Percentiles rank a stretch among this genome's conserved stretches.
These are phyloP conservation scores for Rhadinocentrus ornatus DNA, from an alignment of 2,797 vertebrate species.

Conservation along the genomic window DNA sequence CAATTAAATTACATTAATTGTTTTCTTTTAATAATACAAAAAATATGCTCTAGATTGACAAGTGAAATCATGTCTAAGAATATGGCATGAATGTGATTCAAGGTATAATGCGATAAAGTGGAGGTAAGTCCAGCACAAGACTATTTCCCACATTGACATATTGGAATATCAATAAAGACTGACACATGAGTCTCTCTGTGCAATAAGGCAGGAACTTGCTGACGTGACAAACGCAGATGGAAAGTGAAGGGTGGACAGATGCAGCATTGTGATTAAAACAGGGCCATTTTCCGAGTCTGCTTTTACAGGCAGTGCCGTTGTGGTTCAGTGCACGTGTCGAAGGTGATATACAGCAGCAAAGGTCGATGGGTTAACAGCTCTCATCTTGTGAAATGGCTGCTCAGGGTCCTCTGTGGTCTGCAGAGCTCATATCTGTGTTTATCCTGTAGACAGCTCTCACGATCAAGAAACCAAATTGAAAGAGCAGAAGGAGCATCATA, in stretches of 20 bases:
- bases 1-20: not conserved
- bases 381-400: constrained; percentile 44
- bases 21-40: not conserved
- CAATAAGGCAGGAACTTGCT: constrained; percentile 30
- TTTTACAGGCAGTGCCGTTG: constrained; percentile 20
- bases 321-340: constrained; percentile 23
- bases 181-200: accelerated
- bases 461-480: constrained; percentile 18
- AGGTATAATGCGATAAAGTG: not conserved
- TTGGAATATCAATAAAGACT: constrained; percentile 7
- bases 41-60: not conserved
- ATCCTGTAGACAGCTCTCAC: constrained; percentile 21
- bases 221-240: constrained; percentile 16
- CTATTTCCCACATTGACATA: constrained; percentile 7
- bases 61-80: not conserved
- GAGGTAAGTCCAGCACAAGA: not conserved
- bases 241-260: constrained; percentile 37
- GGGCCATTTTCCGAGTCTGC: constrained; percentile 31
- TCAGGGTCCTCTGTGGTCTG: constrained; percentile 32
- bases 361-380: constrained; percentile 66
- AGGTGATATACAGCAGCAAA: constrained; percentile 57
- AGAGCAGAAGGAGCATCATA: constrained; percentile 37
- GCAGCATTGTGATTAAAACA: not conserved
- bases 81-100: too few species aligned
- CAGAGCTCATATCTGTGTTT: constrained; percentile 41